A percentile compares a stretch with the other conserved stretches of the same genome.
Evolutionary conservation across 2,888 invertebrate genomes (phyloP).

Genomic region (Drosophila buzzatii): DNA sequence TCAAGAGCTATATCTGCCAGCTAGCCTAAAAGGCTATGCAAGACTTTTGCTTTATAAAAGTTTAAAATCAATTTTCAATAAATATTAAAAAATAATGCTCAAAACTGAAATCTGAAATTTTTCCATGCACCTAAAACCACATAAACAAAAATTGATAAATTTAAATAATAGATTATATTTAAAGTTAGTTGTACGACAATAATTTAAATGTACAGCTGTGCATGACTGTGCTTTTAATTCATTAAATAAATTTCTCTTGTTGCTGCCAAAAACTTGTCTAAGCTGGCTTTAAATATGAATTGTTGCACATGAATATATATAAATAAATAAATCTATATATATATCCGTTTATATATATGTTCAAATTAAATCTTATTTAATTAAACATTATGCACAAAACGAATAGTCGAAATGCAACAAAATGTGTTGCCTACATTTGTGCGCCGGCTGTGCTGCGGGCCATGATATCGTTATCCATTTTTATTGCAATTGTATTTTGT

Average conservation of each 20-base stretch:
- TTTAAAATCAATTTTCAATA: background rate
- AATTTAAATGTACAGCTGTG: background rate
- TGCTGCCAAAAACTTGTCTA: background rate
- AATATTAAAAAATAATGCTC: too few relatives aligned
- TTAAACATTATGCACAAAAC: conserved; percentile 59
- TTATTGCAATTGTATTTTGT: conserved; percentile 69
- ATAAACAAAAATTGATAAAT: background rate
- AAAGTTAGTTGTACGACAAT: background rate
- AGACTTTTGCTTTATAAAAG: too few relatives aligned
- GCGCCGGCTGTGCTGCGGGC: conserved; percentile 54
- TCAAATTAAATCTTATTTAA: conserved; percentile 67
- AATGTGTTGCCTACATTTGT: conserved; percentile 72
- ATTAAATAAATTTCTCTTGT: background rate
- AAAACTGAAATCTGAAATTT: background rate
- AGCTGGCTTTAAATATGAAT: conserved; percentile 30
- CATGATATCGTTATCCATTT: conserved; percentile 28
- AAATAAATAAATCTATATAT: background rate
- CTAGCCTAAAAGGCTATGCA: too few relatives aligned
- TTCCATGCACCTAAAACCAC: background rate
- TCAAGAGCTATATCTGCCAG: background rate
- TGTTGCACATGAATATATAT: conserved; percentile 13
- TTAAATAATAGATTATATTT: background rate
- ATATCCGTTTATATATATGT: conserved; percentile 4
- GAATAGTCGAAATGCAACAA: conserved; percentile 32
- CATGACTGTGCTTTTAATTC: background rate